Evolutionary conservation across 2,797 vertebrate species (phyloP).

Genomic region (Sebastolobus alascanus): DNA sequence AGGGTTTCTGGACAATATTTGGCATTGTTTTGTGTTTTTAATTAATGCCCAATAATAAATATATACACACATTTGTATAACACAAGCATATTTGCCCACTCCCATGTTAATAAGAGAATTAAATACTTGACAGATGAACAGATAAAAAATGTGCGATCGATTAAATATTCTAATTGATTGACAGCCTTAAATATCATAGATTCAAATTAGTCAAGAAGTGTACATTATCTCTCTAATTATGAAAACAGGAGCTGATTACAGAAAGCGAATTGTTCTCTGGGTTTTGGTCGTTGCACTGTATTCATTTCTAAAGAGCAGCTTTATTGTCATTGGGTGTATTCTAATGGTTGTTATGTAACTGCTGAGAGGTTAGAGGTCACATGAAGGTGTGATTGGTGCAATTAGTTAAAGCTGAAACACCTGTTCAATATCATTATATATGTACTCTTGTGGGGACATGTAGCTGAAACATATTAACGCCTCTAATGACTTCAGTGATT

Average conservation of each 20-base stretch:
- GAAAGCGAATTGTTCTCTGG: neutral
- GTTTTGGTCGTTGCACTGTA: neutral
- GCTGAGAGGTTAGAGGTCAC: conserved; percentile 16
- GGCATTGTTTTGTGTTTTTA: too few relatives aligned
- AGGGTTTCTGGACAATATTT: too few relatives aligned
- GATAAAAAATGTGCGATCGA: too few relatives aligned
- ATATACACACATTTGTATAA: too few relatives aligned
- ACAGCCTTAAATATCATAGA: neutral
- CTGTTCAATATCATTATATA: conserved; percentile 12
- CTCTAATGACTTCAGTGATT: conserved; percentile 23
- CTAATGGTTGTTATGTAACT: neutral
- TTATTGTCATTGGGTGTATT: conserved; percentile 5
- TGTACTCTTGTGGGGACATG: neutral
- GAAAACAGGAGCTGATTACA: neutral
- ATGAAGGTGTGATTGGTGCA: conserved; percentile 19
- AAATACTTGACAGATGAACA: too few relatives aligned
- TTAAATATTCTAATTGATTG: too few relatives aligned
- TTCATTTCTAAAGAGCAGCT: neutral
- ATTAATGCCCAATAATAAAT: too few relatives aligned
- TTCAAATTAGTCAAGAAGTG: neutral
- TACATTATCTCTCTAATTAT: neutral
- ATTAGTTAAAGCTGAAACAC: conserved; percentile 35
- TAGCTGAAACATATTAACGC: neutral
- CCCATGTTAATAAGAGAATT: too few relatives aligned
- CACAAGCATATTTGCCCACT: too few relatives aligned